Evolutionary conservation across 2,888 invertebrate genomes (phyloP), one percentile per base, ranked within the genome.

Genomic region (Pelosia muscerda): DNA sequence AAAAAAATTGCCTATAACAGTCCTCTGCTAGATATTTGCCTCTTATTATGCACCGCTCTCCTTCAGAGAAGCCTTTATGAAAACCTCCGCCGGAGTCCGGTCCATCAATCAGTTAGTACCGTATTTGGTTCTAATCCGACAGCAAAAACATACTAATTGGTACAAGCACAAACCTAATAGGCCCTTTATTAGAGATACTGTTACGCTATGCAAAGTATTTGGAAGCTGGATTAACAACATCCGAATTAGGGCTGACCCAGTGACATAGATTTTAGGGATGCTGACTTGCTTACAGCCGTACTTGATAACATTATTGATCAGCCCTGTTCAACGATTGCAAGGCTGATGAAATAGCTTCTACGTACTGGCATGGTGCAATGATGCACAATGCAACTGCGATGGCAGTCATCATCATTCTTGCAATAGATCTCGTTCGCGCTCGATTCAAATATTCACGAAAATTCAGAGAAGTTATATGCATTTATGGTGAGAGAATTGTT

Each of bases 251-350:
- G 28, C 34, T 57, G 64, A 56, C 78, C 66, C 63, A 68, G 60
- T 74, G 65, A 68, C 64, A 65, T 63, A 56, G 55, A 65, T 70
- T 62, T 60, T 73, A 3, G 53, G 9, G 53, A 54, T 54, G 66
- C 73, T 64, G 49, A 73, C 73, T 79, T 77, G 76, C 75, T 71
- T 75, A 63, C 8, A 53, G 26, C 22, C 53, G 15, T 9, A 53
- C 53, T 42, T 62, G 15, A 53, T 28, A 62, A 53, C 22, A 22
- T 62, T 60, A 42, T 25, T 38, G 11, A 61, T 10, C 19, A 42
- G 23, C 19, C 5, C 25, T 10, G 19, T 38, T 42, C 19, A 42
- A 38, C 38, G 38, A 38, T 15, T 38, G 38, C 15, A 15, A 19
- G 8, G 19, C 42, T 42, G 42, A 6, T 6, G 4, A 15, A 38